A percentile compares a stretch with the other conserved stretches of the same genome.
Evolutionary conservation across 2,797 vertebrate genomes (phyloP).

Genomic region (Podarcis lilfordi): DNA sequence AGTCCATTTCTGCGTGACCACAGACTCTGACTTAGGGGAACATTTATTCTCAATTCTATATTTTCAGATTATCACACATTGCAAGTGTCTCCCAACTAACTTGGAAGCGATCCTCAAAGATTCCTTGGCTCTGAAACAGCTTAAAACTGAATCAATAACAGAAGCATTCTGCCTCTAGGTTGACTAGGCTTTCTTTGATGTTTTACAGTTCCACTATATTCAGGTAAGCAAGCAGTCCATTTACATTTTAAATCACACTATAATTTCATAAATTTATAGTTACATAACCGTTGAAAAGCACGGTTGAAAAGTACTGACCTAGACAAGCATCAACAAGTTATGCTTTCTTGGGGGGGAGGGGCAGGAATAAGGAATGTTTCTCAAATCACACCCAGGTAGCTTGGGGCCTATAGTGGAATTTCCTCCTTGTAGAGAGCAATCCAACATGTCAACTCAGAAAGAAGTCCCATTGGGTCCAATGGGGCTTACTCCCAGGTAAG

Average conservation of each 20-base stretch:
- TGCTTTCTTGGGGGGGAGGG: background rate
- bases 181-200: conserved; percentile 16
- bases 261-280: background rate
- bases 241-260: background rate
- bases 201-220: conserved; percentile 13
- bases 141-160: conserved; percentile 6
- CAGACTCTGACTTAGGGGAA: conserved; percentile 35
- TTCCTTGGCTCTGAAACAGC: background rate
- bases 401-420: background rate
- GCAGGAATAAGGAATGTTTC: conserved; percentile 3
- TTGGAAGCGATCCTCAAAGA: conserved; percentile 7
- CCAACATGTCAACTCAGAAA: too few relatives aligned
- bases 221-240: background rate
- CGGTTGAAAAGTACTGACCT: background rate
- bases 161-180: background rate
- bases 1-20: conserved; percentile 32
- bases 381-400: conserved; percentile 10
- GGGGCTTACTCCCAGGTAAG: too few relatives aligned
- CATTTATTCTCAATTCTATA: conserved; percentile 25
- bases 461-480: too few relatives aligned
- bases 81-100: background rate
- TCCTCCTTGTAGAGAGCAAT: background rate
- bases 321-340: background rate
- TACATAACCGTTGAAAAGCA: background rate
- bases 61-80: conserved; percentile 12